Conservation (phyloP, 2,888 invertebrate genomes). For the Ptychoptera albimana region DNA sequence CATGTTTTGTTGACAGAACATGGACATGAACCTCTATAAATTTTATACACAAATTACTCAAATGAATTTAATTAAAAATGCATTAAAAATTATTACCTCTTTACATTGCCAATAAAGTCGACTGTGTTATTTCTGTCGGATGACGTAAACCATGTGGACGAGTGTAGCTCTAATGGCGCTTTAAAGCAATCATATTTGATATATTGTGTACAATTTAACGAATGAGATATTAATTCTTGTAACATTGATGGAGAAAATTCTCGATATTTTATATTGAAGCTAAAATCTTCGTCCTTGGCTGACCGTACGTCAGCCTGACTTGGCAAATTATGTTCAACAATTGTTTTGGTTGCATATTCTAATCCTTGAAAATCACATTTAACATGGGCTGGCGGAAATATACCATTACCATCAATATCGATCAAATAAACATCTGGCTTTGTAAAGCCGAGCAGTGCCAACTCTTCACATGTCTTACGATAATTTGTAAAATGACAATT, state of each 20-base stretch:
- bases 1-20: conserved; percentile 68
- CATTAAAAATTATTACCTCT: conserved; percentile 36
- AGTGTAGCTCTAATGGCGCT: conserved; percentile 72
- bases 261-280: conserved; percentile 70
- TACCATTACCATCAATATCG: conserved; percentile 87
- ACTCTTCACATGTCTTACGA: conserved; percentile 81
- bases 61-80: not conserved
- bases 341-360: conserved; percentile 71
- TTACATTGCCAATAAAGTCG: conserved; percentile 70
- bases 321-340: conserved; percentile 81
- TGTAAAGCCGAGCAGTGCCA: conserved; percentile 74
- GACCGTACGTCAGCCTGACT: conserved; percentile 81
- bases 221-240: conserved; percentile 77
- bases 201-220: conserved; percentile 74
- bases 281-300: conserved; percentile 61
- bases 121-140: conserved; percentile 63
- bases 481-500: conserved; percentile 90
- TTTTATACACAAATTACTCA: not conserved
- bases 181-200: conserved; percentile 82
- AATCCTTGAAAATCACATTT: conserved; percentile 82
- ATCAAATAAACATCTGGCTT: conserved; percentile 83
- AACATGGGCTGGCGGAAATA: conserved; percentile 80
- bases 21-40: conserved; percentile 50
- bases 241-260: conserved; percentile 85
- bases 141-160: conserved; percentile 77